Evolutionary conservation across 2,797 vertebrate species (phyloP).

Genomic region (Hippoglossus hippoglossus): DNA sequence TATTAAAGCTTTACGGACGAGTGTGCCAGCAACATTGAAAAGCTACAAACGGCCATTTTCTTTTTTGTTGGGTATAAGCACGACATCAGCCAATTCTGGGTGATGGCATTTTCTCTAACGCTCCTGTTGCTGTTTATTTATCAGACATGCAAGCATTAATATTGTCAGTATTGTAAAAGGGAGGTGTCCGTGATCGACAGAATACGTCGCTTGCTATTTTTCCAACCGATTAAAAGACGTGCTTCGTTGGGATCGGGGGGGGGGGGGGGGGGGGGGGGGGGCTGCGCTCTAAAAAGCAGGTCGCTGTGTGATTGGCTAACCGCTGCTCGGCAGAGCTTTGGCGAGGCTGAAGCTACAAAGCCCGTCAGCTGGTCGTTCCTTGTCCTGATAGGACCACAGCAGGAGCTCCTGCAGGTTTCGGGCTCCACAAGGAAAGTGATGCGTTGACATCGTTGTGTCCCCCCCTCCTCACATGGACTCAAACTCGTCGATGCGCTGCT

Average conservation of each 20-base stretch:
- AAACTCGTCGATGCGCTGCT: constrained; percentile 98
- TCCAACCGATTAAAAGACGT: constrained; percentile 45
- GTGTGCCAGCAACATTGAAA: constrained; percentile 61
- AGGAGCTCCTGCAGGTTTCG: constrained; percentile 36
- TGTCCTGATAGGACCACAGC: constrained; percentile 77
- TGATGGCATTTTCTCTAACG: not conserved
- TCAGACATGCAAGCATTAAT: constrained; percentile 56
- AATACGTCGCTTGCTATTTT: constrained; percentile 42
- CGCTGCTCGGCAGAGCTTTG: constrained; percentile 88
- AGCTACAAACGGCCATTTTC: constrained; percentile 71
- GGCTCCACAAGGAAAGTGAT: constrained; percentile 53
- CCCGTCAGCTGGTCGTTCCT: constrained; percentile 79
- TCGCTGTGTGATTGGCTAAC: constrained; percentile 60
- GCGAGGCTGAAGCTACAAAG: constrained; percentile 88
- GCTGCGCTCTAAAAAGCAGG: constrained; percentile 66
- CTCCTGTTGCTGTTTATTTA: constrained; percentile 24
- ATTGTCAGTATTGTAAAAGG: constrained; percentile 34
- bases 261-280: constrained; percentile 35
- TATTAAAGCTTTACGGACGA: constrained; percentile 69
- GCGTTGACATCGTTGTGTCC: constrained; percentile 46
- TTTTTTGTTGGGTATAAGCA: constrained; percentile 48
- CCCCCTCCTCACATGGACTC: constrained; percentile 93
- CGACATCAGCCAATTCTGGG: constrained; percentile 37
- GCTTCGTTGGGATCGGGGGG: constrained; percentile 42
- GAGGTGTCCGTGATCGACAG: constrained; percentile 27